Percentiles rank a stretch among this genome's conserved stretches.
phyloP scores from a whole-genome alignment of 64 coral and sea anemone species.

The Hydrozoanthus tunicans region DNA sequence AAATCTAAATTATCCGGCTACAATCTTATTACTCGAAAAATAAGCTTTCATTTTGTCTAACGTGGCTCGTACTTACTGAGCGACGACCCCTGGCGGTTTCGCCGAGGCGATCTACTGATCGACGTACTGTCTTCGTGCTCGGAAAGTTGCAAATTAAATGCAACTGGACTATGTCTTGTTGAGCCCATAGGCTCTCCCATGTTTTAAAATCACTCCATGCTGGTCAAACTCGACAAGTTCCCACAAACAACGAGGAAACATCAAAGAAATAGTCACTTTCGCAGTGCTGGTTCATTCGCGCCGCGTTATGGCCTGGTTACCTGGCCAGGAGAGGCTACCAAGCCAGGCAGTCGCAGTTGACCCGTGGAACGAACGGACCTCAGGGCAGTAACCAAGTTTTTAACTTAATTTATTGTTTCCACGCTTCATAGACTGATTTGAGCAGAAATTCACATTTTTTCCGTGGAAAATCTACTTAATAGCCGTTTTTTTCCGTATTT shows the following conservation, averaged over 20 bases:
- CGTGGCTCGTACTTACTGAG: background rate
- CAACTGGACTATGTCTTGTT: conserved; percentile 41
- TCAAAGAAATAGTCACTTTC: background rate
- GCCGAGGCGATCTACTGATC: conserved; percentile 45
- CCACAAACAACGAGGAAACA: background rate
- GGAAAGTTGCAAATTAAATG: conserved; percentile 41
- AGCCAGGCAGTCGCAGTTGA: background rate
- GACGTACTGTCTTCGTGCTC: conserved; percentile 40
- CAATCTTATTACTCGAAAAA: background rate
- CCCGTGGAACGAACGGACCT: too few species aligned
- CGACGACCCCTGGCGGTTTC: conserved; percentile 28
- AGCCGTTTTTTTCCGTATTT: too few species aligned
- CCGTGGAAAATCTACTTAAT: too few species aligned
- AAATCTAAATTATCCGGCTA: background rate
- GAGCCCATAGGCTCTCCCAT: conserved; percentile 57
- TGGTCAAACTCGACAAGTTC: background rate
- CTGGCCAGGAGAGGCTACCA: background rate
- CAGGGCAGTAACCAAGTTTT: too few species aligned
- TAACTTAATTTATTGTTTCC: too few species aligned
- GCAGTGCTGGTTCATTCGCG: background rate
- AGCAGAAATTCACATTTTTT: too few species aligned
- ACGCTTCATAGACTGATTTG: too few species aligned
- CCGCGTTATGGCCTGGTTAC: background rate
- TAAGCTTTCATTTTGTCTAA: background rate
- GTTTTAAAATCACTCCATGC: conserved; percentile 29